Percentiles rank a stretch among this genome's conserved stretches.
Conservation (phyloP, 2,888 invertebrate genomes). For the Lampropteryx suffumata region DNA sequence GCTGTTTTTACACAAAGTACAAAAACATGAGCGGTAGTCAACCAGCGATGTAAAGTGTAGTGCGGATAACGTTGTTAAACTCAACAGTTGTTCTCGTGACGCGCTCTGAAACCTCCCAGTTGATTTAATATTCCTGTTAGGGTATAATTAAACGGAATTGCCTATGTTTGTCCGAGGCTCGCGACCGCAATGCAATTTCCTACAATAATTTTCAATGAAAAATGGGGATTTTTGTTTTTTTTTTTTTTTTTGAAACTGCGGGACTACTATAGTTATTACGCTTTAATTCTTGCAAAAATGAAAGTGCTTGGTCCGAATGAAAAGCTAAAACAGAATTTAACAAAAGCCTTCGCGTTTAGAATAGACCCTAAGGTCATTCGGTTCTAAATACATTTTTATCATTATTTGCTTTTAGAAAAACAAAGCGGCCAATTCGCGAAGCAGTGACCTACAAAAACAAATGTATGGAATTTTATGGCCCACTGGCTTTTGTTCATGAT, state of each 20-base stretch:
- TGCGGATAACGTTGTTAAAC: background rate
- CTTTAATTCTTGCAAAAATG: no score
- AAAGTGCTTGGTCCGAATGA: no score
- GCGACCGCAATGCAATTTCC: constrained; percentile 4
- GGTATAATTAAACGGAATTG: constrained; percentile 34
- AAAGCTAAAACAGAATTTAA: background rate
- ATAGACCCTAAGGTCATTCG: background rate
- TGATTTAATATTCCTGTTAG: constrained; percentile 29
- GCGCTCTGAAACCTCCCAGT: constrained; percentile 1
- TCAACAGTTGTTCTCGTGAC: constrained; percentile 29
- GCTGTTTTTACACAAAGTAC: constrained; percentile 2
- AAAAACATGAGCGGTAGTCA: background rate
- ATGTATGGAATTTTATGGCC: constrained; percentile 16
- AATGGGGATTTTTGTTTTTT: background rate
- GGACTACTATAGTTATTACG: no score
- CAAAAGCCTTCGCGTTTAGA: background rate
- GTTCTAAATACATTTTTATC: background rate
- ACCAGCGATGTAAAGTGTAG: constrained; percentile 13
- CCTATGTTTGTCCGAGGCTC: constrained; percentile 7
- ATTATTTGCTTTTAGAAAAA: constrained; percentile 19
- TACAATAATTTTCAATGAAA: constrained; percentile 12
- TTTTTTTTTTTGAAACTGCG: background rate
- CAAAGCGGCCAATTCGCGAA: constrained; percentile 17
- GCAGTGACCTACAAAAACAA: constrained; percentile 28
- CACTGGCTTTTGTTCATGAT: constrained; percentile 10